phyloP scores from a whole-genome alignment of 2,113 vertebrate genomes.

The Callipepla californica region DNA sequence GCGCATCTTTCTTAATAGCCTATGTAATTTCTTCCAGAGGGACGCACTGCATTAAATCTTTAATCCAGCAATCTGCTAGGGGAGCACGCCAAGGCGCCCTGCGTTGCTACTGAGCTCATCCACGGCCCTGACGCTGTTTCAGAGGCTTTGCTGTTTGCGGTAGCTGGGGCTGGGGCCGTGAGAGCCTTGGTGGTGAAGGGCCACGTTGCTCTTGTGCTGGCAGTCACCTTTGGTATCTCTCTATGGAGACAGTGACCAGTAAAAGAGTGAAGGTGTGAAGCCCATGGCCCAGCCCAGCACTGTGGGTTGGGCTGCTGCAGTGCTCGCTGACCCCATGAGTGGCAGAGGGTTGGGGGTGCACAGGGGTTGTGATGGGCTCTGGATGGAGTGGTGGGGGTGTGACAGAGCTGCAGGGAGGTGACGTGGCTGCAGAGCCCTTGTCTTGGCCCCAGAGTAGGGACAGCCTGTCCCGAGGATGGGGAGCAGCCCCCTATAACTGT shows the following conservation, averaged over 20 bases:
- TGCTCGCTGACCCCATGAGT: neutral
- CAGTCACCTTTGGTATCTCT: constrained; percentile 11
- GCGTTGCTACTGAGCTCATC: neutral
- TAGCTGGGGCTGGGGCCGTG: neutral
- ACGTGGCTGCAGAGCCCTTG: neutral
- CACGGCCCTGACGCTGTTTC: neutral
- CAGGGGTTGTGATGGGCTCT: neutral
- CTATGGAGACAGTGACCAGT: constrained; percentile 26
- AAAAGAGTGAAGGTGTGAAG: neutral
- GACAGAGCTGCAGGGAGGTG: fast-evolving
- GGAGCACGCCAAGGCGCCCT: neutral
- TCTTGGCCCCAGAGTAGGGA: neutral
- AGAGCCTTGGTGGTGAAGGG: neutral
- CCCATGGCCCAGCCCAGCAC: neutral
- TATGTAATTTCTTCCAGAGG: constrained; percentile 41
- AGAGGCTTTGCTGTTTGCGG: neutral
- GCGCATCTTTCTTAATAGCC: constrained; percentile 24
- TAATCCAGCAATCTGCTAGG: constrained; percentile 36
- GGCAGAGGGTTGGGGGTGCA: neutral
- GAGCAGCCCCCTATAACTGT: neutral
- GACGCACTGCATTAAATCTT: constrained; percentile 16
- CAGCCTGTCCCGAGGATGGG: fast-evolving
- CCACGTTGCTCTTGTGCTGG: neutral
- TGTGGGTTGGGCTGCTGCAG: neutral
- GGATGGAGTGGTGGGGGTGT: neutral